Evolutionary conservation across 2,888 invertebrate genomes (phyloP).

Genomic region (Argynnis bischoffii): DNA sequence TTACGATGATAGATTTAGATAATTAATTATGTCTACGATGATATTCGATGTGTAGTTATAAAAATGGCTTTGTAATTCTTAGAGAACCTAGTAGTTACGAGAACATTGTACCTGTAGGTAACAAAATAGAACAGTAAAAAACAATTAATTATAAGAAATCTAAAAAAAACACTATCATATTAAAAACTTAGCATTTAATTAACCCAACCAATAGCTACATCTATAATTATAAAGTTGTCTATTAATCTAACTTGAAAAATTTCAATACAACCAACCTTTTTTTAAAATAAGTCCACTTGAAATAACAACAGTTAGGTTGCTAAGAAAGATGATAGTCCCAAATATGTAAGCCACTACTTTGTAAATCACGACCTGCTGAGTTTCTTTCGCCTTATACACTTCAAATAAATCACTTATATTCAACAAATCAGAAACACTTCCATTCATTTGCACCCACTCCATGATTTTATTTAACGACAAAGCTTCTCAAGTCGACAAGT

Average conservation of each 20-base stretch:
- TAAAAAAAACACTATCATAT: no score
- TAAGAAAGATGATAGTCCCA: slow-evolving; percentile 79
- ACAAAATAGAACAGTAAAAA: no score
- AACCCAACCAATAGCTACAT: no score
- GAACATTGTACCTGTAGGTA: no score
- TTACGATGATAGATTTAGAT: no score
- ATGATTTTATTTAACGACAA: slow-evolving; percentile 16
- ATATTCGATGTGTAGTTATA: no score
- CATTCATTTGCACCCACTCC: slow-evolving; percentile 18
- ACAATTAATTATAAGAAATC: no score
- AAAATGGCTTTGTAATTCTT: no score
- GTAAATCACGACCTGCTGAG: slow-evolving; percentile 73
- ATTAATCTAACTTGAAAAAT: background rate
- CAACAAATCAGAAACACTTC: slow-evolving; percentile 18
- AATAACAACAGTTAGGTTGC: slow-evolving; percentile 84
- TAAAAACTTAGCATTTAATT: no score
- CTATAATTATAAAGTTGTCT: background rate
- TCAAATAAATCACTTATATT: slow-evolving; percentile 67
- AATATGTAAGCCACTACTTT: slow-evolving; percentile 80
- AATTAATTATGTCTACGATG: no score
- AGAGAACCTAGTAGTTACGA: background rate
- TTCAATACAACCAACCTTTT: slow-evolving; percentile 70
- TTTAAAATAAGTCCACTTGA: slow-evolving; percentile 85
- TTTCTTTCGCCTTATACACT: slow-evolving; percentile 59
- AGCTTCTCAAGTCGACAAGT: background rate